Base-by-base conservation (phyloP, 2,888 invertebrate species). In the Cheilosia scutellata region DNA sequence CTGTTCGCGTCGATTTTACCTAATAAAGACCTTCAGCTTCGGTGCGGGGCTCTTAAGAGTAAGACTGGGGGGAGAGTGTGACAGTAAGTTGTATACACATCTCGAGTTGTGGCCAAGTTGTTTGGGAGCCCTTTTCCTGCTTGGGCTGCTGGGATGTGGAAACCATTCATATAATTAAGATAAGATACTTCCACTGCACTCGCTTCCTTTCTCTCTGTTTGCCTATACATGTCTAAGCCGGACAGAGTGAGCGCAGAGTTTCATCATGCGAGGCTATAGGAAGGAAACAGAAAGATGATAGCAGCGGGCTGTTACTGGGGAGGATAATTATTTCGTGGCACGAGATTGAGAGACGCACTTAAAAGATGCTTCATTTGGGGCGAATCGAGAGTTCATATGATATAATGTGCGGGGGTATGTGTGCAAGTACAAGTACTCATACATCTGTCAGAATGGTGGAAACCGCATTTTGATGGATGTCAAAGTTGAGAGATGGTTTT, bases 281-380 rank as follows among this genome's bases (percentile, higher is more conserved):
- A 37, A 37, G 37, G 11, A 11, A 71, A 74, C 79, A 68, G 84
- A 68, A 86, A 86, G 86, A 82, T 82, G 82, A 86, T 86, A 82
- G 72, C 58, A 76, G 76, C 65, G 77, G 31, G 60, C 47, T 72
- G 80, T 70, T 76, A 33, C 70, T 71, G 72, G 79, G 72, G 76
- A 82, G 76, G 82, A 82, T 86, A 86, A 86, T 82, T 86, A 86
- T 86, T 66, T 72, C 47, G 66, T 82, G 82, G 86, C 86, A 86
- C 86, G 86, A 86, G 86, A 86, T 86, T 82, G 82, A 77, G 77
- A 77, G 70, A 76, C 37, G 11, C 60, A 84, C 75, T 76, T 71
- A 66, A 66, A 49, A 83, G 66, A 40, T 82, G 76, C 65, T 80
- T 58, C 42, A 63, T 49, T 51, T 63, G 62, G 57, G 37, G 42